Evolutionary conservation across 2,888 invertebrate genomes (phyloP), one percentile per base, ranked within the genome.

Genomic region (Lagria hirta): DNA sequence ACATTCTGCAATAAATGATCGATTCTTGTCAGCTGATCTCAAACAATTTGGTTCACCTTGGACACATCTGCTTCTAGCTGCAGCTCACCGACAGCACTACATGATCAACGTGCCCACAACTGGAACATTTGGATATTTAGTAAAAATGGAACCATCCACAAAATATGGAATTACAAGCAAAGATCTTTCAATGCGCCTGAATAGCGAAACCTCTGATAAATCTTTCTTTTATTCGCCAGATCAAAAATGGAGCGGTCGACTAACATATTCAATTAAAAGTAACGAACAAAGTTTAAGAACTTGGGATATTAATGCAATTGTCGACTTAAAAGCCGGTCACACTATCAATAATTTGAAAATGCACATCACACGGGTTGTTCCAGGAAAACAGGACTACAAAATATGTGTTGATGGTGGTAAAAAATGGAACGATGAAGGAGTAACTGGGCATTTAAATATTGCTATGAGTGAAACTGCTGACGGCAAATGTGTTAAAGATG

Each of bases 401-500:
- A 57, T 73, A 10, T 72, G 72, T 49, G 16, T 72, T n/a, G 67
- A 70, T n/a, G 66, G 55, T 2, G 57, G 54, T 11, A 64, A 66
- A 41, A 62, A 51, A 15, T 72, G 48, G 15, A 55, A 52, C 1
- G 52, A 58, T 4, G 61, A 66, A 11, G 62, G 61, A n/a, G 60
- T 66, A 1, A 57, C 57, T 24, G 57, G 60, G 8, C 61, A 64
- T 38, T 18, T 69, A 18, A 62, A 46, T 3, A 36, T 73, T 17
- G 55, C 55, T 0, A 64, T 65, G 49, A 69, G 65, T 14, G 42
- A 59, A 24, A 58, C 66, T 4, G 48, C 58, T 23, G 62, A 64
- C n/a, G 62, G 58, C 12, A 62, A 61, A 43, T 72, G 70, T 36
- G 55, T 53, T 3, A 59, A 56, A 10, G 30, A 36, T n/a, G 66